phyloP scores from a whole-genome alignment of 92 coral and sea anemone genomes.

The Heliopora coerulea region DNA sequence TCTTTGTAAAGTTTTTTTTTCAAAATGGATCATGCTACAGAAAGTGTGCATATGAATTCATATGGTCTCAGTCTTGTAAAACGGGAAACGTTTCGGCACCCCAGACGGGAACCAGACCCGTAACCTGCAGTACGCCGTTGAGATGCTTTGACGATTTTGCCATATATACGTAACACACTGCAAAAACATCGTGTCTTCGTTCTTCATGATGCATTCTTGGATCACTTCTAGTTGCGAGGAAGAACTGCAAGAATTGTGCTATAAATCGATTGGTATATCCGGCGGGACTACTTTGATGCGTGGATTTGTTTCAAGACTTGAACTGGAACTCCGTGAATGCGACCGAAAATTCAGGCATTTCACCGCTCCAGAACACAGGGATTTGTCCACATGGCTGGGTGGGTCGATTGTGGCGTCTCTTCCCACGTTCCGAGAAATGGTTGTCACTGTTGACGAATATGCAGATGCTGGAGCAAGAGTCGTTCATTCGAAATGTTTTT shows the following conservation, averaged over 20 bases:
- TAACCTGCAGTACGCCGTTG: too few relatives aligned
- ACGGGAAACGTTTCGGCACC: too few relatives aligned
- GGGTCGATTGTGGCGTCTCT: constrained; percentile 86
- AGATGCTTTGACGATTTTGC: too few relatives aligned
- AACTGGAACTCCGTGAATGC: constrained; percentile 63
- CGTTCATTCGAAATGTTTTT: constrained; percentile 83
- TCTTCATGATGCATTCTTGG: too few relatives aligned
- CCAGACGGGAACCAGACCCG: too few relatives aligned
- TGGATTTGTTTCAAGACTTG: constrained; percentile 78
- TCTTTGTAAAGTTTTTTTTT: too few relatives aligned
- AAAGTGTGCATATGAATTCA: too few relatives aligned
- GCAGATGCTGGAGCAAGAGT: constrained; percentile 79
- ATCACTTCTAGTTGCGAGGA: constrained; percentile 87
- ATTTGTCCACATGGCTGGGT: constrained; percentile 85
- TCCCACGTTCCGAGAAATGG: constrained; percentile 69
- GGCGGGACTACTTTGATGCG: constrained; percentile 82
- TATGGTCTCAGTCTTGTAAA: too few relatives aligned
- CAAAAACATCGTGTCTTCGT: too few relatives aligned
- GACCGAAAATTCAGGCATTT: constrained; percentile 67
- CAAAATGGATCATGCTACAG: too few relatives aligned
- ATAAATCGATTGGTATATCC: constrained; percentile 68
- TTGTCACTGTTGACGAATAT: constrained; percentile 85
- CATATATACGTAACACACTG: too few relatives aligned
- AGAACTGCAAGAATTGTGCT: constrained; percentile 66
- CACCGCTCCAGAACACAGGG: constrained; percentile 85